Base-by-base conservation (phyloP, 2,113 vertebrate species). In the Nerophis ophidion region DNA sequence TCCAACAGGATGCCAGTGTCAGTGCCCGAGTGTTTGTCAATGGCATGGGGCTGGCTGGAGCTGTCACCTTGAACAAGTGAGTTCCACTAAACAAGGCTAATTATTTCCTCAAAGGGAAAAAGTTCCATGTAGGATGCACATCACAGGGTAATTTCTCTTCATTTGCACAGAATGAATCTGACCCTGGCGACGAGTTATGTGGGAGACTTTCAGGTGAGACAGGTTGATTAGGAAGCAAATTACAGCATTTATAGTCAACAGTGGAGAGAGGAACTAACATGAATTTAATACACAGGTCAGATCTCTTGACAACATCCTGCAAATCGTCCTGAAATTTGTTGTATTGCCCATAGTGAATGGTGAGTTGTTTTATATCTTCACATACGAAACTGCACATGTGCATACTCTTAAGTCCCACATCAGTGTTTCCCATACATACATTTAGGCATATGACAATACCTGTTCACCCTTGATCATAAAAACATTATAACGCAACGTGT, bases 171-270 rank as follows among this genome's bases (percentile, higher is more conserved):
- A 60, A 53, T 89, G 64, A 54, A 62, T 55, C 65, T 91, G 82
- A 84, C 80, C 48, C 52, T 89, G 69, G 62, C 1, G 62, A 81
- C 68, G 9, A 91, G 85, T 55, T 53, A 88, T 7, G 87, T 91
- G 16, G 89, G 89, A 60, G 71, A 77, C 0, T 91, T 91, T 71
- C 62, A 82, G 87, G 90, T 91, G 72, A 72, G 71, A 11, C 1
- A 59, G 16, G 14, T 49, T 6, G 10, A 1, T 60, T 60, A 44
- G 12, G 15, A 66, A 12, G 60, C 4, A 1, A 61, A 9, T 60
- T 19, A 50, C 58, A 16, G n/a, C 10, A 0, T 60, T 42, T 6
- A 8, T 2, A 11, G 7, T 56, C 16, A 36, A 7, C 1, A 19
- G 19, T 17, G 38, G n/a, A 17, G 26, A 15, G 14, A 40, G 16